These are phyloP conservation scores for Anagrus nilaparvatae DNA, from an alignment of 1,140 invertebrate species.

Conservation along the genomic window DNA sequence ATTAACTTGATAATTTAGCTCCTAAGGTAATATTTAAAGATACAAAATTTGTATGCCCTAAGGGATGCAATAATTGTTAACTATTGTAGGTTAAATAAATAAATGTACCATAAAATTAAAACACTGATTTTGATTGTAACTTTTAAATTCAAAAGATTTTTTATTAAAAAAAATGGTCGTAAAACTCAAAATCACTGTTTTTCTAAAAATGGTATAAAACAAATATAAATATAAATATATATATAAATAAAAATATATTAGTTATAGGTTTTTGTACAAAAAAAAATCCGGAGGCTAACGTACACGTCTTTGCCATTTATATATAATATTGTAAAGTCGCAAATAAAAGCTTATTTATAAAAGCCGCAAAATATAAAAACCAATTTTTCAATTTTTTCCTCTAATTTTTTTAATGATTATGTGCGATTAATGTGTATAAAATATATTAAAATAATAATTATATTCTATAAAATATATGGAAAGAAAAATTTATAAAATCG, in stretches of 20 bases:
- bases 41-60: no score
- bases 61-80: no score
- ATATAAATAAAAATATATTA: constrained; percentile 3
- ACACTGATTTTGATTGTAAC: constrained; percentile 28
- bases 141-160: constrained; percentile 1
- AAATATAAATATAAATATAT: background rate
- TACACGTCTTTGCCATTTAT: no score
- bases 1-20: constrained; percentile 21
- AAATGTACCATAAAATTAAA: constrained; percentile 28
- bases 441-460: background rate
- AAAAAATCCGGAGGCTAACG: no score
- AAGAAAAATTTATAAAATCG: background rate
- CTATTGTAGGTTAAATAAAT: constrained; percentile 32
- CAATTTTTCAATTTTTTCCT: no score
- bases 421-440: no score
- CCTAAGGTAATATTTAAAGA: constrained; percentile 34
- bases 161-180: background rate
- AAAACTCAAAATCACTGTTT: constrained; percentile 7
- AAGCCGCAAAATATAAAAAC: no score
- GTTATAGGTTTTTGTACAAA: background rate
- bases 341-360: no score
- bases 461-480: background rate
- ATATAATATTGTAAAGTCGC: no score
- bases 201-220: constrained; percentile 6
- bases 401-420: no score